Conservation (phyloP, 1,140 invertebrate genomes). For the Drosophila ohnishii region DNA sequence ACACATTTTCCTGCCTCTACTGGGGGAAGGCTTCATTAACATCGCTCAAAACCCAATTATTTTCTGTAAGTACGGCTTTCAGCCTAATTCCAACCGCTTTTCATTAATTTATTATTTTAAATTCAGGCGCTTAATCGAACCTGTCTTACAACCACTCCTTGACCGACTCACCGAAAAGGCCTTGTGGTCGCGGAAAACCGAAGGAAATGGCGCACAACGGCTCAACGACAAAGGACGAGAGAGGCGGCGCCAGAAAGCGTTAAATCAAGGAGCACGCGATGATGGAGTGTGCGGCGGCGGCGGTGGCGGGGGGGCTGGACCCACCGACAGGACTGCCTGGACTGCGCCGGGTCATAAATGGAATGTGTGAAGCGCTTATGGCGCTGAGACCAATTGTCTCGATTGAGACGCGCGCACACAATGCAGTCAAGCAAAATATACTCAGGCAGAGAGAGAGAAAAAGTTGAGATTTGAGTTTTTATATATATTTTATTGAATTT, state of each 20-base stretch:
- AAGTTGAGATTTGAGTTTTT: background rate
- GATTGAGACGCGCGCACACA: conserved; percentile 56
- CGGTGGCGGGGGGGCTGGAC: background rate
- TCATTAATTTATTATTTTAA: conserved; percentile 1
- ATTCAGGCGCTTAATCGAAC: background rate
- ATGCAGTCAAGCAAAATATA: conserved; percentile 19
- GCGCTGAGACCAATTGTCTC: conserved; percentile 71
- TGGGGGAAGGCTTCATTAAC: background rate
- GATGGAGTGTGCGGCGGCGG: background rate
- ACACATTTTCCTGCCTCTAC: background rate
- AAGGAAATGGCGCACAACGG: conserved; percentile 11
- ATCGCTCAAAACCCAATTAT: background rate
- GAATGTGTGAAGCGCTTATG: conserved; percentile 69
- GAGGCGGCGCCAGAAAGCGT: conserved; percentile 7
- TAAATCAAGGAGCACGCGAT: conserved; percentile 50
- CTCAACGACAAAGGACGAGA: background rate
- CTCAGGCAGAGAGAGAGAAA: background rate
- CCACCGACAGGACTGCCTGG: conserved; percentile 2
- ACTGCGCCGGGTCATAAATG: conserved; percentile 55
- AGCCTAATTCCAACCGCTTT: conserved; percentile 1
- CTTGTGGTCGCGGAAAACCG: conserved; percentile 3
- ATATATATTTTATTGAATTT: background rate
- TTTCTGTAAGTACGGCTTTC: background rate
- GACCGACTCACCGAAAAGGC: conserved; percentile 12
- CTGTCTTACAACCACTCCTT: conserved; percentile 2